Evolutionary conservation across 1,140 invertebrate species (phyloP).

Genomic region (Forficula auricularia): DNA sequence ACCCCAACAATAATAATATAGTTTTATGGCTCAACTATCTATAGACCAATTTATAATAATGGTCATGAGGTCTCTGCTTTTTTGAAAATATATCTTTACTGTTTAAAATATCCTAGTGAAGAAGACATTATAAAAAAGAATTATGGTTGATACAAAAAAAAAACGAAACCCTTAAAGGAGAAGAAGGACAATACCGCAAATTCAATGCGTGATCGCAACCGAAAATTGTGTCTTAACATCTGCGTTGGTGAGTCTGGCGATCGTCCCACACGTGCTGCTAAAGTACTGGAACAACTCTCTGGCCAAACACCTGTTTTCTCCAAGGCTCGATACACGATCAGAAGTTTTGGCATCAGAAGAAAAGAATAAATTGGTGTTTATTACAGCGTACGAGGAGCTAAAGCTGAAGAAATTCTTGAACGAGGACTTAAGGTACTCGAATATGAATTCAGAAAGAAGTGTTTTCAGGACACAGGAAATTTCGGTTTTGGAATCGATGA

Average conservation of each 20-base stretch:
- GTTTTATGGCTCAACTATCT: too few relatives aligned
- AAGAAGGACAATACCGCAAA: constrained; percentile 82
- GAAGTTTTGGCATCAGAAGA: constrained; percentile 97
- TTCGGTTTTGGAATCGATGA: constrained; percentile 99
- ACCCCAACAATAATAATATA: too few relatives aligned
- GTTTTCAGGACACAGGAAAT: constrained; percentile 96
- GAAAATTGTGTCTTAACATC: constrained; percentile 97
- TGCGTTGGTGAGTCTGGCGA: constrained; percentile 99
- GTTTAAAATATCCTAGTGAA: too few relatives aligned
- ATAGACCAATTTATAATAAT: too few relatives aligned
- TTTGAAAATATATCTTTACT: too few relatives aligned
- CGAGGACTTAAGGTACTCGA: constrained; percentile 95
- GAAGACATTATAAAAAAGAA: too few relatives aligned
- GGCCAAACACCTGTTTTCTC: constrained; percentile 98
- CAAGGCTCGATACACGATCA: constrained; percentile 95
- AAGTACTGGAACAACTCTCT: constrained; percentile 97
- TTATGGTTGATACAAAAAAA: constrained; percentile 26
- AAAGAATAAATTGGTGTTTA: constrained; percentile 99
- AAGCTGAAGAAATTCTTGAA: constrained; percentile 98
- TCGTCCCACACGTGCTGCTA: constrained; percentile 93
- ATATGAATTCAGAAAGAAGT: constrained; percentile 94
- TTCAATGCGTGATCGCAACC: constrained; percentile 90
- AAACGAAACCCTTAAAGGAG: constrained; percentile 36
- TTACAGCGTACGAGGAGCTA: constrained; percentile 94
- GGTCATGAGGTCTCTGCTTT: too few relatives aligned